Evolutionary conservation across 2,888 invertebrate genomes (phyloP).

Genomic region (Apamea sordens): DNA sequence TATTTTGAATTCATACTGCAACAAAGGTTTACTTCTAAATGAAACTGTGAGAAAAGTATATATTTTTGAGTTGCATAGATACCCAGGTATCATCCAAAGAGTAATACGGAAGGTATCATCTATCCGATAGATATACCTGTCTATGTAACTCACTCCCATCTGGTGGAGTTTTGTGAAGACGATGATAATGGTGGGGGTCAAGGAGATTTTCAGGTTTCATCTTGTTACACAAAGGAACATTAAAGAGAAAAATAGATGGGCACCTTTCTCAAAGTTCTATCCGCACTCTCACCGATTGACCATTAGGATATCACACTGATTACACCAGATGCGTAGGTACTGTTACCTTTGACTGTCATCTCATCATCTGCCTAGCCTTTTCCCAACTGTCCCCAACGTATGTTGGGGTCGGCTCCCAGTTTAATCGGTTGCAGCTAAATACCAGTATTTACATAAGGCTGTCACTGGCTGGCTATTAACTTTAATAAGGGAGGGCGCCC

Average conservation of each 20-base stretch:
- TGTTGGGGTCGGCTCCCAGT: not conserved
- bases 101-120: not conserved
- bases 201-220: not conserved
- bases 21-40: constrained; percentile 23
- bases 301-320: not conserved
- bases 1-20: constrained; percentile 85
- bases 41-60: not conserved
- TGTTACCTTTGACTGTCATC: not conserved
- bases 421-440: not conserved
- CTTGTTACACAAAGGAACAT: not conserved
- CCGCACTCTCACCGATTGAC: not conserved
- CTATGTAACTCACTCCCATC: not conserved
- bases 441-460: not conserved
- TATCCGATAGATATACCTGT: not conserved
- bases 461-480: not conserved
- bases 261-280: not conserved
- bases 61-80: not conserved
- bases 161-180: not conserved
- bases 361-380: not conserved
- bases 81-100: not conserved
- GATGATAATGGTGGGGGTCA: not conserved
- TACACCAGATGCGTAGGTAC: not conserved
- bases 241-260: not conserved
- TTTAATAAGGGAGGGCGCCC: not conserved
- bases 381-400: not conserved